A percentile compares a stretch with the other conserved stretches of the same genome.
These are phyloP conservation scores for Lates calcarifer DNA, from an alignment of 2,113 vertebrate species.

Conservation along the genomic window DNA sequence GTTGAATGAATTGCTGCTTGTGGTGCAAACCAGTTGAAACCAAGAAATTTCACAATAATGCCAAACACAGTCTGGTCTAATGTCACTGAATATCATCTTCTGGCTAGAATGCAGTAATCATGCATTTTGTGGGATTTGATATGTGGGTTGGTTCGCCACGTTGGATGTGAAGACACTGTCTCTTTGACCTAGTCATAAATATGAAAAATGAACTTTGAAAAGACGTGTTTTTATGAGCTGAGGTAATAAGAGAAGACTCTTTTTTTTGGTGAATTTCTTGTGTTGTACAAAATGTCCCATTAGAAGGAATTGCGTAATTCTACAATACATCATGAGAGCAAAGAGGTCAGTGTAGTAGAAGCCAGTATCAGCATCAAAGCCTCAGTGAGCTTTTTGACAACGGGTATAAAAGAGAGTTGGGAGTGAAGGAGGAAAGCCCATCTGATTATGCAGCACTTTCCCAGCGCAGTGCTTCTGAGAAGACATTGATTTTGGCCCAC, in stretches of 20 bases:
- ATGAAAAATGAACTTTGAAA: constrained; percentile 3
- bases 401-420: constrained; percentile 39
- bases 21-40: constrained; percentile 33
- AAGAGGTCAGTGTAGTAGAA: not conserved
- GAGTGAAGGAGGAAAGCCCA: constrained; percentile 62
- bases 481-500: constrained; percentile 80
- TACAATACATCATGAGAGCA: constrained; percentile 2
- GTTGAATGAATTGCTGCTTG: constrained; percentile 21
- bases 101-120: constrained; percentile 16
- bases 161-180: constrained; percentile 6
- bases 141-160: constrained; percentile 14
- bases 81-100: constrained; percentile 23
- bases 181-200: not conserved
- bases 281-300: not conserved
- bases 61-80: constrained; percentile 9
- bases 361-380: constrained; percentile 49
- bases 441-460: constrained; percentile 75
- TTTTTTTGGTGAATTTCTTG: not conserved
- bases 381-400: constrained; percentile 28
- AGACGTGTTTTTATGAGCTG: constrained; percentile 16
- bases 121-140: constrained; percentile 35
- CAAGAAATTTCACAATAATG: constrained; percentile 20
- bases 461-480: constrained; percentile 56
- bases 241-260: not conserved
- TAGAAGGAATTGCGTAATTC: not conserved